These are phyloP conservation scores for Neuroscelio doddi DNA, from an alignment of 2,888 invertebrate genomes.

Conservation along the genomic window DNA sequence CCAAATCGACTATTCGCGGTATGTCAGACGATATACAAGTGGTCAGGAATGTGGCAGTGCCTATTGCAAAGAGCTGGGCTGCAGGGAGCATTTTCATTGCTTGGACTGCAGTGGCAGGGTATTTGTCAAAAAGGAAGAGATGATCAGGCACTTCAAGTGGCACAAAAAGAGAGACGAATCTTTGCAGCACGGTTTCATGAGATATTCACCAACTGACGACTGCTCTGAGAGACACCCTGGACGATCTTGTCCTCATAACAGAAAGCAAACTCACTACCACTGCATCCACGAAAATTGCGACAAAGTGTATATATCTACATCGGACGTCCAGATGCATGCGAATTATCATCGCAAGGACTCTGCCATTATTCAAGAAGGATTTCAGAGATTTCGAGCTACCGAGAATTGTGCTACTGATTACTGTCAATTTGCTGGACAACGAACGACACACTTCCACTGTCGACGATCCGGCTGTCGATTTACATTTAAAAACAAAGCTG, in stretches of 20 bases:
- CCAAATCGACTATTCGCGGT: conserved; percentile 90
- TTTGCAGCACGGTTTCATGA: conserved; percentile 93
- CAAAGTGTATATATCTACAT: conserved; percentile 98
- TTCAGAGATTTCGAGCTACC: conserved; percentile 95
- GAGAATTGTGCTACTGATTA: conserved; percentile 94
- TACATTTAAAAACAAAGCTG: conserved; percentile 99
- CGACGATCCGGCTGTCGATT: conserved; percentile 91
- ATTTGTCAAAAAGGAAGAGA: conserved; percentile 98
- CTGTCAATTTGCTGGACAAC: conserved; percentile 93
- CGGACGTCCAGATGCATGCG: conserved; percentile 99
- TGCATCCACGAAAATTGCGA: conserved; percentile 95
- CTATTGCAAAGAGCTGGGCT: conserved; percentile 90
- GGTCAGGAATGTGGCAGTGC: conserved; percentile 88
- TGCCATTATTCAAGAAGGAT: conserved; percentile 97
- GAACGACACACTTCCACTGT: conserved; percentile 99
- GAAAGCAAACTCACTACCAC: conserved; percentile 97
- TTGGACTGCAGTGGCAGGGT: conserved; percentile 86
- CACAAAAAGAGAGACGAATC: conserved; percentile 99
- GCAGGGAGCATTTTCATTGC: conserved; percentile 97
- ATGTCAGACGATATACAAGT: conserved; percentile 88
- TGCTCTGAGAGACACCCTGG: conserved; percentile 89
- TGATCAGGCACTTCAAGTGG: conserved; percentile 99
- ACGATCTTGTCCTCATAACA: conserved; percentile 87
- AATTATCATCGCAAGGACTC: conserved; percentile 99
- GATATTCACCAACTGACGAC: conserved; percentile 96